A percentile compares a stretch with the other conserved stretches of the same genome.
Conservation (phyloP, 2,113 vertebrate species). For the Meriones unguiculatus region DNA sequence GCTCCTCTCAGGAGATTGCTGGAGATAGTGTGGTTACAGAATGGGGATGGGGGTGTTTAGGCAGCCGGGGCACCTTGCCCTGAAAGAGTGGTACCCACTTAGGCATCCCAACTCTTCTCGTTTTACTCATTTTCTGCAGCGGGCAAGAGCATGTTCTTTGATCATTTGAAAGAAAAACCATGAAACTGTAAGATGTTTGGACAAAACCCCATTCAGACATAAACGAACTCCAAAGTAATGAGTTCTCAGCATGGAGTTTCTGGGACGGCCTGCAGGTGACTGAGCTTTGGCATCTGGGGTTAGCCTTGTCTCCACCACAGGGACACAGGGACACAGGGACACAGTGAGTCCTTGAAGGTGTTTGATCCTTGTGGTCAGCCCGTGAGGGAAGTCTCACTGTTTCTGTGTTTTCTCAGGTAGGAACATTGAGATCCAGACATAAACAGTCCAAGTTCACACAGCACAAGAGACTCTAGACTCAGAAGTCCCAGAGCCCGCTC, state of each 20-base stretch:
- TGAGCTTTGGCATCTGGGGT: not conserved
- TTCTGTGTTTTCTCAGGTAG: not conserved
- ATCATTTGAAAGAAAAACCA: slow-evolving; percentile 14
- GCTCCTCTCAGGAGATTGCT: not conserved
- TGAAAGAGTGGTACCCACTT: not conserved
- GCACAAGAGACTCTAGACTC: not conserved
- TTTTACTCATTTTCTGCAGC: not conserved
- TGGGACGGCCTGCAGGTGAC: not conserved
- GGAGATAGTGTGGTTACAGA: not conserved
- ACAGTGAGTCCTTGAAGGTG: too few species aligned
- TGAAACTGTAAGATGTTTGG: not conserved
- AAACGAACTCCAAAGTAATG: not conserved
- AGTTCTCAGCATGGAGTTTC: not conserved
- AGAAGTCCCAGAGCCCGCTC: not conserved
- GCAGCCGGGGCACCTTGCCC: not conserved
- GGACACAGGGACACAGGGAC: not conserved
- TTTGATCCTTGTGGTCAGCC: not conserved
- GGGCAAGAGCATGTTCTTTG: not conserved
- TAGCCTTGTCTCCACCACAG: not conserved
- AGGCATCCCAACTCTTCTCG: rapidly evolving
- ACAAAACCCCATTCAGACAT: not conserved
- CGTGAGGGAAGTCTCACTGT: not conserved
- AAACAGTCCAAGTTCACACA: not conserved
- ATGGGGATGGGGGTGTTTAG: rapidly evolving
- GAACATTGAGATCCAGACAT: not conserved